Percentiles rank a stretch among this genome's conserved stretches.
Conservation (phyloP, 2,113 vertebrate genomes). For the Camarhynchus parvulus region DNA sequence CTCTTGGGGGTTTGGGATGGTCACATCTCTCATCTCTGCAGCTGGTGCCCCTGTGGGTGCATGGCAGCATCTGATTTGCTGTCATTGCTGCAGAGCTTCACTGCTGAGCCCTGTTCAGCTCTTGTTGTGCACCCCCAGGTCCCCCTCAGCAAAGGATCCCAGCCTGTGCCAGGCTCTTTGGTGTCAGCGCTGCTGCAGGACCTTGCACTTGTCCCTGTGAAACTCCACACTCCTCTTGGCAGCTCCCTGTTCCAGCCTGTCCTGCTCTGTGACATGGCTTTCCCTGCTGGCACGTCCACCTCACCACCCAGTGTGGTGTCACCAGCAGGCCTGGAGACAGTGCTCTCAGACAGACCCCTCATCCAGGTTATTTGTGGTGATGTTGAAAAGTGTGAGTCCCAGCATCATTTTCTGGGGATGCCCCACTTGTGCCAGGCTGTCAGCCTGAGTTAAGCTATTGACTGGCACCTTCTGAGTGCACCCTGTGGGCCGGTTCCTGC, state of each 20-base stretch:
- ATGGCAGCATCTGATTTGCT: not conserved
- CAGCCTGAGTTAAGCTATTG: not conserved
- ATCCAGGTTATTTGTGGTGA: not conserved
- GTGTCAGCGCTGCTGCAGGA: not conserved
- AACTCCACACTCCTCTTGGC: not conserved
- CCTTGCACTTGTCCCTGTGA: not conserved
- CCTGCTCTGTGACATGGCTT: not conserved
- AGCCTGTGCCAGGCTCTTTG: not conserved
- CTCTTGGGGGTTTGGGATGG: not conserved
- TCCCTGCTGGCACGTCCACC: rapidly evolving
- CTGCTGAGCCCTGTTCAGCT: not conserved
- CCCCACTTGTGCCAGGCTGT: not conserved
- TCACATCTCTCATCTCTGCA: not conserved
- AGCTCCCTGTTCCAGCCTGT: not conserved
- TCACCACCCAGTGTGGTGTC: not conserved
- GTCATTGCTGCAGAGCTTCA: not conserved
- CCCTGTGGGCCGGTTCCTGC: not conserved
- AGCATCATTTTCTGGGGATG: not conserved
- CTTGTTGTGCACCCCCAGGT: not conserved
- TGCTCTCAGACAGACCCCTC: not conserved
- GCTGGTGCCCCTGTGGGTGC: not conserved
- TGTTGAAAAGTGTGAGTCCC: not conserved
- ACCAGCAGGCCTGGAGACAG: not conserved
- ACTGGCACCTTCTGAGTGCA: too few species aligned
- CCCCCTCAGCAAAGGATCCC: not conserved